Evolutionary conservation across 2,797 vertebrate species (phyloP).

Genomic region (Enoplosus armatus): DNA sequence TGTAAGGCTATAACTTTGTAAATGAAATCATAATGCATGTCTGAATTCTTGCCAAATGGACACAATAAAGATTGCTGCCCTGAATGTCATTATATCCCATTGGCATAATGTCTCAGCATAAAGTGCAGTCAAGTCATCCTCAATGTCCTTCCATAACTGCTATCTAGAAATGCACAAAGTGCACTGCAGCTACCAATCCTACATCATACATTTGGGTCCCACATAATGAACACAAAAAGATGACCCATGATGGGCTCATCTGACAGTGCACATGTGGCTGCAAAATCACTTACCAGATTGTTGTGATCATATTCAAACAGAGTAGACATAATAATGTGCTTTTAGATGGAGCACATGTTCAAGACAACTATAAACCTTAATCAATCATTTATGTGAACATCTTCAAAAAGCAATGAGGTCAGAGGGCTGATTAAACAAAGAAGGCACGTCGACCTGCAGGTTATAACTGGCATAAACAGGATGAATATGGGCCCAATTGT

Average conservation of each 20-base stretch:
- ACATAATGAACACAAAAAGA: slow-evolving; percentile 60
- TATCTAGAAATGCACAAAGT: slow-evolving; percentile 67
- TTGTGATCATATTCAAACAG: slow-evolving; percentile 48
- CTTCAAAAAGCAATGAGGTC: slow-evolving; percentile 64
- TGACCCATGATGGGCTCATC: too few species aligned
- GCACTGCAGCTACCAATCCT: slow-evolving; percentile 63
- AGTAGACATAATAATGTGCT: slow-evolving; percentile 29
- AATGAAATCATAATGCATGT: slow-evolving; percentile 70
- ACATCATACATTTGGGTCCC: slow-evolving; percentile 62
- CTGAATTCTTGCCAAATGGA: slow-evolving; percentile 74
- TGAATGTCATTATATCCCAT: slow-evolving; percentile 64
- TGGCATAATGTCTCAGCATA: slow-evolving; percentile 69
- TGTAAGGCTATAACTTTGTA: slow-evolving; percentile 48
- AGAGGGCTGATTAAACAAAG: slow-evolving; percentile 42
- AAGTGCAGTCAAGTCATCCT: slow-evolving; percentile 72
- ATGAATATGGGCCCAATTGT: slow-evolving; percentile 23
- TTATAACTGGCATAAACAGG: slow-evolving; percentile 22
- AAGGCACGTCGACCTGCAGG: slow-evolving; percentile 20
- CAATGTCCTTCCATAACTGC: slow-evolving; percentile 66
- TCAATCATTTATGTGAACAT: slow-evolving; percentile 69
- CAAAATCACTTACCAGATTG: slow-evolving; percentile 38
- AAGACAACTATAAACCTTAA: slow-evolving; percentile 40
- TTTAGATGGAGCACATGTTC: slow-evolving; percentile 33
- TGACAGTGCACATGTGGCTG: too few species aligned
- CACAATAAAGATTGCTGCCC: slow-evolving; percentile 66